Base-by-base conservation (phyloP, 2,888 invertebrate genomes). In the Cephalotes varians region DNA sequence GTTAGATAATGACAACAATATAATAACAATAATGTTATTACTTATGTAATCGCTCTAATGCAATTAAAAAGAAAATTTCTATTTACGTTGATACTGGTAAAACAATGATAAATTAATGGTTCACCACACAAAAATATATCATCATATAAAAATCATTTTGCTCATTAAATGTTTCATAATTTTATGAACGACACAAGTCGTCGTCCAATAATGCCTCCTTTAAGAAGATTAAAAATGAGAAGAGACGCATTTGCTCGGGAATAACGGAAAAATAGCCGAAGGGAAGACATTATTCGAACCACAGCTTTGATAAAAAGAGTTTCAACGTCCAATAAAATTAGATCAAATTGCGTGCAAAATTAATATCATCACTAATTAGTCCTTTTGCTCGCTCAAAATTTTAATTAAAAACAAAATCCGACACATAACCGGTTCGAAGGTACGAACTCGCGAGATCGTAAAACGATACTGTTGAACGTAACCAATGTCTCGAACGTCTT, bases 151-250 rank as follows among this genome's bases (percentile, higher is more conserved):
- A 79, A 44, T 40, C 31, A 7, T 7, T 34, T 6, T 15, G 18
- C 25, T 69, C n/a, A 56, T 47, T 69, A 69, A 69, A 69, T 56
- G 56, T 71, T 56, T 40, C 40, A 25, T 69, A 69, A 77, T 77
- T 69, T 56, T 31, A 34, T 34, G 56, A 56, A 25, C 31, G 40
- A 56, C 18, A n/a, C 21, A 31, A 21, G 47, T 31, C n/a, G 49
- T 49, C 34, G 21, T 34, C 49, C 60, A 56, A 79, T 65, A 69
- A 77, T 54, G 10, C 34, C 40, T 65, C n/a, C 65, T 54, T 37
- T 54, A 79, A 79, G 71, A 44, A 44, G 71, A 79, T 79, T 79
- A 69, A 79, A 77, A 56, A 69, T 56, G 21, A n/a, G n/a, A 56
- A 54, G 31, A 47, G 44, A 56, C 18, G 77, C 77, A n/a, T n/a